Percentiles rank a stretch among this genome's conserved stretches.
Conservation (phyloP, 2,888 invertebrate genomes). For the Shargacucullia verbasci region DNA sequence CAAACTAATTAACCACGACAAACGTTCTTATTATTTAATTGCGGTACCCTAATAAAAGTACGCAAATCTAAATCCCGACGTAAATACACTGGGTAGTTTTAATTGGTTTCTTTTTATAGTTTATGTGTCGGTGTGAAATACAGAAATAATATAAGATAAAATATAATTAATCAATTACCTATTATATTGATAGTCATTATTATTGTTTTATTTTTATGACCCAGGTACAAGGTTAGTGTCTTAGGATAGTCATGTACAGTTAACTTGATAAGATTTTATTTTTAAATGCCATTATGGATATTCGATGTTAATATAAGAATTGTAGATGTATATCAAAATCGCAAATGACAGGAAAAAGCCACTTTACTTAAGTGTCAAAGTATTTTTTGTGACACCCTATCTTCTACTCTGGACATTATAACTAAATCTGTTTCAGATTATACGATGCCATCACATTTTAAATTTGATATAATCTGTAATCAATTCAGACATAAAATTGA, state of each 20-base stretch:
- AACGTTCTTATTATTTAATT: constrained; percentile 28
- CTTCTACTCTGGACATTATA: constrained; percentile 16
- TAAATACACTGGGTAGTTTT: constrained; percentile 21
- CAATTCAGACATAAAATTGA: constrained; percentile 31
- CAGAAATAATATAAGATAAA: constrained; percentile 16
- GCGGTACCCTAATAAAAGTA: constrained; percentile 29
- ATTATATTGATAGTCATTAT: constrained; percentile 9
- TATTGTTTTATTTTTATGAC: constrained; percentile 23
- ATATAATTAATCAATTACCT: constrained; percentile 15
- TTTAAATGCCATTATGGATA: constrained; percentile 5
- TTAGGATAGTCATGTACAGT: constrained; percentile 16
- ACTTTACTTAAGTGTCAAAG: constrained; percentile 11
- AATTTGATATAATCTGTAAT: constrained; percentile 38
- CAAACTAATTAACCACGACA: constrained; percentile 11
- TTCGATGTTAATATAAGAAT: too few relatives aligned
- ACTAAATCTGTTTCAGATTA: constrained; percentile 30
- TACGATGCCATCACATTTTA: constrained; percentile 14
- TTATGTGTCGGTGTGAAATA: constrained; percentile 7
- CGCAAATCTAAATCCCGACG: constrained; percentile 31
- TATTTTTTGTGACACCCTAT: constrained; percentile 30
- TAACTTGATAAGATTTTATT: constrained; percentile 21
- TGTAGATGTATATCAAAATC: constrained; percentile 13
- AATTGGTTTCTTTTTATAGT: constrained; percentile 34
- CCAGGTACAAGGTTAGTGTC: constrained; percentile 26
- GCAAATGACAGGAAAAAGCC: constrained; percentile 5